Percentiles rank a stretch among this genome's conserved stretches.
phyloP scores from a whole-genome alignment of 1,140 invertebrate genomes.

The Papilio xuthus region DNA sequence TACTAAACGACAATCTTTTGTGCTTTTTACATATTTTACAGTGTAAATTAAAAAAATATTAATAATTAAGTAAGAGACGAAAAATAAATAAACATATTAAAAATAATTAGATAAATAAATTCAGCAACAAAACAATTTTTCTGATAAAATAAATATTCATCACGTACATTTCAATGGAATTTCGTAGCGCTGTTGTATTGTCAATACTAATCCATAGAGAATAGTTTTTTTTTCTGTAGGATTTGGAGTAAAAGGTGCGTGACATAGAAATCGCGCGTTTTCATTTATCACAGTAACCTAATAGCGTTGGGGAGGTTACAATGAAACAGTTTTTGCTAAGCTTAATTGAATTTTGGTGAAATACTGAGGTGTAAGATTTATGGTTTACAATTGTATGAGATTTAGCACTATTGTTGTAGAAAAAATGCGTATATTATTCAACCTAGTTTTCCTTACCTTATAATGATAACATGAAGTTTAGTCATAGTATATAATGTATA shows the following conservation, averaged over 20 bases:
- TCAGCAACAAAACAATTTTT: conserved; percentile 3
- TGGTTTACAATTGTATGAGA: conserved; percentile 28
- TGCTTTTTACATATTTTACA: no score
- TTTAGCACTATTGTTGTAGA: conserved; percentile 11
- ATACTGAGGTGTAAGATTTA: conserved; percentile 31
- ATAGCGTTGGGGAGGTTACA: background rate
- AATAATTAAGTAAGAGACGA: no score
- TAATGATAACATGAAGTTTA: no score
- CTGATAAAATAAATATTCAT: background rate
- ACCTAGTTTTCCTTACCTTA: background rate
- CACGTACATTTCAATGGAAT: conserved; percentile 25
- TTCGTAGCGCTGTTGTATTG: conserved; percentile 34
- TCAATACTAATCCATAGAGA: conserved; percentile 47
- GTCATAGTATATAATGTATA: no score
- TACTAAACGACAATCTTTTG: no score
- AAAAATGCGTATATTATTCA: background rate
- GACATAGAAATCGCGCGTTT: conserved; percentile 30
- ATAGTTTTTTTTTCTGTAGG: conserved; percentile 43
- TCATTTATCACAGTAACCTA: conserved; percentile 34
- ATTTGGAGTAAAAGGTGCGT: conserved; percentile 39
- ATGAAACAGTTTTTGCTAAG: conserved; percentile 24
- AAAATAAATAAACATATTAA: background rate
- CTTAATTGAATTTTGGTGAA: conserved; percentile 35
- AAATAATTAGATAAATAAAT: background rate
- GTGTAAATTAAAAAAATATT: no score